phyloP scores from a whole-genome alignment of 1,140 invertebrate genomes.

The Epicauta chinensis region DNA sequence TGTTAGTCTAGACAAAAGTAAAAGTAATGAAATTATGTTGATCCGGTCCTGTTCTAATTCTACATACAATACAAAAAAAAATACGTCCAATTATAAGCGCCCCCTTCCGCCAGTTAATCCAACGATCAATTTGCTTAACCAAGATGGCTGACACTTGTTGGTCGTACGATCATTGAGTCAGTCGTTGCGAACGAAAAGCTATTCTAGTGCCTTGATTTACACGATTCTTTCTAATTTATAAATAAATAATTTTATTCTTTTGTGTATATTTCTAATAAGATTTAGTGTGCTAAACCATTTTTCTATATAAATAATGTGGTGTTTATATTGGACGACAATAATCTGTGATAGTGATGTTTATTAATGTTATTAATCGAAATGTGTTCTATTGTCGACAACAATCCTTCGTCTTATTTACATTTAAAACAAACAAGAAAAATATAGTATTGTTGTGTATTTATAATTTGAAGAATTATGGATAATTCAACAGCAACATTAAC shows the following conservation, averaged over 20 bases:
- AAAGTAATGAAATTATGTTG: no score
- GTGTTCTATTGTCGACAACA: conserved; percentile 25
- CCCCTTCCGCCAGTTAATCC: no score
- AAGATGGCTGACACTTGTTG: conserved; percentile 41
- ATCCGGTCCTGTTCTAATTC: no score
- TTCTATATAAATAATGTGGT: conserved; percentile 1
- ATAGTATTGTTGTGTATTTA: conserved; percentile 2
- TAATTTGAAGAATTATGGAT: conserved; percentile 25
- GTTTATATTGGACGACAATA: conserved; percentile 1
- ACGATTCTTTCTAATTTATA: no score
- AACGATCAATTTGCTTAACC: neutral
- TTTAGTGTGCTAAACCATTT: neutral
- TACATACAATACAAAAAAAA: no score
- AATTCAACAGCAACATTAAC: conserved; percentile 18
- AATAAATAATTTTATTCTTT: no score
- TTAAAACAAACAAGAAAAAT: conserved; percentile 8
- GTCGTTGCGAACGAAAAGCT: conserved; percentile 20
- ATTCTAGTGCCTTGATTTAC: conserved; percentile 23
- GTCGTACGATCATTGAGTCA: conserved; percentile 23
- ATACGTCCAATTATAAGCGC: no score
- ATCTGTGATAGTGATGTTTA: conserved; percentile 19
- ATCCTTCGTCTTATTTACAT: conserved; percentile 24
- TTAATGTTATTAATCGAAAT: conserved; percentile 22
- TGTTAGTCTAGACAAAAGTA: no score
- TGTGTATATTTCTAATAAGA: conserved; percentile 4